Conservation (phyloP, 2,888 invertebrate species). For the Rhopalosiphum nymphaeae region DNA sequence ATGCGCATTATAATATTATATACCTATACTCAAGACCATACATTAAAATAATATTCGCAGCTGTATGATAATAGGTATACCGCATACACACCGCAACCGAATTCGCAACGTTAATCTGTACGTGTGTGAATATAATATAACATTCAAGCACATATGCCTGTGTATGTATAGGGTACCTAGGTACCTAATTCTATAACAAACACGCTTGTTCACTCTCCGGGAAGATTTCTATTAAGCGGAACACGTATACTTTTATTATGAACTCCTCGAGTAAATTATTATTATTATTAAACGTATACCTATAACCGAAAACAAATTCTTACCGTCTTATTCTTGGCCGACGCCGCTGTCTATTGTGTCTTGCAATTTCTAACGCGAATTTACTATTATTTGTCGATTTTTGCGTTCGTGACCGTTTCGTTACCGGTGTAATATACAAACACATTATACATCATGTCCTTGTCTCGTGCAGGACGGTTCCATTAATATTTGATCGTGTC, state of each 20-base stretch:
- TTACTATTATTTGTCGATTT: conserved; percentile 53
- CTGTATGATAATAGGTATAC: background rate
- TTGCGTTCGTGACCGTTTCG: conserved; percentile 62
- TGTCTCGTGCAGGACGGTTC: conserved; percentile 22
- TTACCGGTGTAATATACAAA: background rate
- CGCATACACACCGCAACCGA: background rate
- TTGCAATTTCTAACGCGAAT: conserved; percentile 26
- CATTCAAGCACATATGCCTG: background rate
- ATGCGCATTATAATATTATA: background rate
- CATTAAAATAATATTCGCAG: background rate
- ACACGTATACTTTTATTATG: conserved; percentile 47
- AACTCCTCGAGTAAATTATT: conserved; percentile 23
- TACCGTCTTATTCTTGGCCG: conserved; percentile 14
- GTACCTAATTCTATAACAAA: background rate
- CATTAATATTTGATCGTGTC: conserved; percentile 21
- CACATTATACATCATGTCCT: background rate
- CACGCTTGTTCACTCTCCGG: background rate
- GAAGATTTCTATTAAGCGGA: conserved; percentile 42
- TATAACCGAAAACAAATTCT: conserved; percentile 51
- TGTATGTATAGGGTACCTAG: background rate
- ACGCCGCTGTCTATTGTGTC: conserved; percentile 41
- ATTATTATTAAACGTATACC: background rate
- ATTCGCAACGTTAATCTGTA: conserved; percentile 8
- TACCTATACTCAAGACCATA: background rate
- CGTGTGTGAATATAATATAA: background rate